These are phyloP conservation scores for Noctua janthina DNA, from an alignment of 2,888 invertebrate genomes.

Conservation along the genomic window DNA sequence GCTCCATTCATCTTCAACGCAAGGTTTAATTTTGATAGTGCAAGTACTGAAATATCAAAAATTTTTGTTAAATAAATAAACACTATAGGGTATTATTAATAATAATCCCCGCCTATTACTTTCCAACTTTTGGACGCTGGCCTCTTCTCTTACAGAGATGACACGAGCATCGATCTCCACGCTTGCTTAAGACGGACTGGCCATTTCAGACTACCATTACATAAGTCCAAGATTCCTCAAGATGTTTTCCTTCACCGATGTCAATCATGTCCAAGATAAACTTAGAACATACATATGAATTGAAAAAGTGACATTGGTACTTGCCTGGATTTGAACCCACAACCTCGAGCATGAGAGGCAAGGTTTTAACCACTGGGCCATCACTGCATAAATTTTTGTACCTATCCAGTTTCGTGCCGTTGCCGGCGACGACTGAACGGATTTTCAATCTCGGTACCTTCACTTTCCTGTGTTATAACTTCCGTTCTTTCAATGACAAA, in stretches of 20 bases:
- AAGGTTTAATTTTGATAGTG: conserved; percentile 55
- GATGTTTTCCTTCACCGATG: not conserved
- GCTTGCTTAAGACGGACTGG: not conserved
- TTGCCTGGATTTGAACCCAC: not conserved
- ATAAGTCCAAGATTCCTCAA: not conserved
- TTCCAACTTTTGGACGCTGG: not conserved
- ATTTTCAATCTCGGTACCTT: not conserved
- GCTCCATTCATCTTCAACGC: conserved; percentile 69
- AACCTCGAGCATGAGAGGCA: not conserved
- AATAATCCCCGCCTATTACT: not conserved
- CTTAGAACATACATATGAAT: not conserved
- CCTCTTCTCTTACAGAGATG: not conserved
- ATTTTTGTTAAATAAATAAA: not conserved
- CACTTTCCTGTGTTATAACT: not conserved
- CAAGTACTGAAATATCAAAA: conserved; percentile 42
- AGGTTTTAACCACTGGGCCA: not conserved
- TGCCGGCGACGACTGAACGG: not conserved
- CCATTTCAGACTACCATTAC: not conserved
- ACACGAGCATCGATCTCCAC: too few species aligned
- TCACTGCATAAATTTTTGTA: not conserved
- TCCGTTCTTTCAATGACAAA: not conserved
- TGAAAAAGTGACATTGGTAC: not conserved
- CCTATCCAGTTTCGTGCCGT: not conserved
- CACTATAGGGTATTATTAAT: not conserved
- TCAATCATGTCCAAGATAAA: not conserved